phyloP scores from a whole-genome alignment of 2,888 invertebrate species.

The Catocala nupta region DNA sequence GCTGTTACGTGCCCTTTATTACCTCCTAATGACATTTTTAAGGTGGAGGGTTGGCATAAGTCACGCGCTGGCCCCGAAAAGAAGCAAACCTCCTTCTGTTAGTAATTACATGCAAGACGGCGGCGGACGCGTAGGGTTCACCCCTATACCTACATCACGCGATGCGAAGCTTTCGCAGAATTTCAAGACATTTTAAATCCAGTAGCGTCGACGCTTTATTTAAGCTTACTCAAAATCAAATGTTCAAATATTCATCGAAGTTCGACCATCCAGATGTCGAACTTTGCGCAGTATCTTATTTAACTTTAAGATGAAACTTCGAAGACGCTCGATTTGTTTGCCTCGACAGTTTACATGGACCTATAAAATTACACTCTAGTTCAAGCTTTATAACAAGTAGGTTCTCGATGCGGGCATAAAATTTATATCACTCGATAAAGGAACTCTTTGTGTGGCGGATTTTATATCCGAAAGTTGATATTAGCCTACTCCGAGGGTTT shows the following conservation, averaged over 20 bases:
- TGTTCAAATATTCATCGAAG: slow-evolving; percentile 60
- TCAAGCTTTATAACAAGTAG: slow-evolving; percentile 37
- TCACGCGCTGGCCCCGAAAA: slow-evolving; percentile 77
- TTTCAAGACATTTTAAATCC: slow-evolving; percentile 46
- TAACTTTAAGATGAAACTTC: slow-evolving; percentile 62
- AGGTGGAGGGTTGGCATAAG: slow-evolving; percentile 68
- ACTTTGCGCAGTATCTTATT: slow-evolving; percentile 57
- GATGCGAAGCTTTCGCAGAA: slow-evolving; percentile 67
- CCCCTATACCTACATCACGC: slow-evolving; percentile 72
- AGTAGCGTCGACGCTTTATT: slow-evolving; percentile 31
- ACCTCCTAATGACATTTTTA: slow-evolving; percentile 67
- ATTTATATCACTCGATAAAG: slow-evolving; percentile 50
- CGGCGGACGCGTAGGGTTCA: slow-evolving; percentile 65
- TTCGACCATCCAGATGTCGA: slow-evolving; percentile 44
- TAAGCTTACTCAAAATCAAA: slow-evolving; percentile 54
- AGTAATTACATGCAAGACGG: slow-evolving; percentile 81
- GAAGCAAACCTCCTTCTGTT: slow-evolving; percentile 75
- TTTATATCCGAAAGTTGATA: slow-evolving; percentile 53
- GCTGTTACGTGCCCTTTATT: slow-evolving; percentile 72
- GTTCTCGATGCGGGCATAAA: slow-evolving; percentile 37
- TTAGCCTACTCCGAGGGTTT: slow-evolving; percentile 66
- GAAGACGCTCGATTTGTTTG: slow-evolving; percentile 47
- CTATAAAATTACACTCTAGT: slow-evolving; percentile 47
- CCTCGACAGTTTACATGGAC: slow-evolving; percentile 29
- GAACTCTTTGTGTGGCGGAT: slow-evolving; percentile 49